Base-by-base conservation (phyloP, 2,888 invertebrate species). In the Melanchra persicariae region DNA sequence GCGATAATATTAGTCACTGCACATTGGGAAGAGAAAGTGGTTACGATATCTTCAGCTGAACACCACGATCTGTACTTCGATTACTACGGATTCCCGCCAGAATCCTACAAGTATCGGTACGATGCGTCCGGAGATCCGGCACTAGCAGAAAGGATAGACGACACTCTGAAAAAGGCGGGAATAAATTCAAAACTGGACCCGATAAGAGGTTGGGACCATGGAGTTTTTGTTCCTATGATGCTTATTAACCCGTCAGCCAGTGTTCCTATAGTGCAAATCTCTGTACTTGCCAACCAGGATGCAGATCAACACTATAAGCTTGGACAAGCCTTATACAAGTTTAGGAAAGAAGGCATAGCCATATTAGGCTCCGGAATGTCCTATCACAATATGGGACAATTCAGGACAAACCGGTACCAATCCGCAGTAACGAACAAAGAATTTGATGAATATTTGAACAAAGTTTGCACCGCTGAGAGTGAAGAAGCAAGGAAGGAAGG, bases 221-320 rank as follows among this genome's bases (percentile, higher is more conserved):
- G 96, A 83, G 96, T 96, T 19, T 96, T 96, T 74, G 95, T 96
- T 30, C 96, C 96, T 0, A 96, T 96, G 96, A 93, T 95, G 90
- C 83, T 96, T 0, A 95, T 96, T 2, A 94, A 94, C 57, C 95
- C 95, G 9, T 77, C 89, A 9, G 96, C 96, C 0, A 89, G 94
- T 79, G 90, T 96, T 59, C 95, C 96, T 2, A 96, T 96, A 67
- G 85, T 95, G 17, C 96, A 96, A 77, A 69, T 96, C 0, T 96
- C 96, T 8, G 95, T 95, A 0, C 70, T 96, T 0, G 84, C 84
- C 1, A 94, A 87, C 67, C 95, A 96, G 79, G 91, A 94, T 68
- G 85, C 95, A 0, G 92, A 91, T 40, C 77, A 92, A 26, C 96
- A 96, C 85, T 96, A 94, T 66, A 92, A 91, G 58, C 58, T 96